A percentile compares a stretch with the other conserved stretches of the same genome.
phyloP scores from a whole-genome alignment of 2,888 invertebrate genomes.

The Clistopyga incitator region DNA sequence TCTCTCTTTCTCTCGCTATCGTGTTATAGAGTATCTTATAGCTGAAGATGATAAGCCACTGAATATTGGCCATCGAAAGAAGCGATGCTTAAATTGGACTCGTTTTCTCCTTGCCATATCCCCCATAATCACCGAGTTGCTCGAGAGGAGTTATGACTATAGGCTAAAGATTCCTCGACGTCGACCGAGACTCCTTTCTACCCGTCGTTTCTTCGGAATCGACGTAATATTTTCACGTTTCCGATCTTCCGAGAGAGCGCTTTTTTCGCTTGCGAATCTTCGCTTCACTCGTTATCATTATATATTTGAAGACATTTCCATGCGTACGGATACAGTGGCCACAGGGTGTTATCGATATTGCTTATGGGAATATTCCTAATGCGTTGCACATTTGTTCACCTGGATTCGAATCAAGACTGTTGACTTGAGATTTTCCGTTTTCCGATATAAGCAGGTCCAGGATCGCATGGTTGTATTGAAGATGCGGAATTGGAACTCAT shows the following conservation, averaged over 20 bases:
- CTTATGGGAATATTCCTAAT: constrained; percentile 39
- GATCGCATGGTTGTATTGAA: background rate
- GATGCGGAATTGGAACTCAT: background rate
- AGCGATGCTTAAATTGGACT: constrained; percentile 80
- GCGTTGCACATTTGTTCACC: constrained; percentile 34
- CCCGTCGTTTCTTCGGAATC: constrained; percentile 61
- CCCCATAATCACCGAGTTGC: constrained; percentile 74
- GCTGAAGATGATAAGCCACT: constrained; percentile 79
- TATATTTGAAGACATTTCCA: constrained; percentile 48
- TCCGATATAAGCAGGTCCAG: constrained; percentile 9
- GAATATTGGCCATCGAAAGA: constrained; percentile 79
- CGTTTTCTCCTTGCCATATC: constrained; percentile 70
- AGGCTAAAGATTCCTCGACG: constrained; percentile 36
- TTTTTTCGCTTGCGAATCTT: constrained; percentile 17
- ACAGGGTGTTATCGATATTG: constrained; percentile 43
- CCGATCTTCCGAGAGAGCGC: constrained; percentile 42
- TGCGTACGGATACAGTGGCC: constrained; percentile 1
- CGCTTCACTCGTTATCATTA: constrained; percentile 59
- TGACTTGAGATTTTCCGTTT: constrained; percentile 26
- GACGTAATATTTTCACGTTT: constrained; percentile 61
- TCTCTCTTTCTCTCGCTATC: constrained; percentile 2
- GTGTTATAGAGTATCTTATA: constrained; percentile 47
- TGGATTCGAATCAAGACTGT: constrained; percentile 52
- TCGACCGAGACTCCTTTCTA: constrained; percentile 25
- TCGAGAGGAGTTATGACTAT: constrained; percentile 60